Evolutionary conservation across 2,113 vertebrate species (phyloP).

Genomic region (Larimichthys polyactis): DNA sequence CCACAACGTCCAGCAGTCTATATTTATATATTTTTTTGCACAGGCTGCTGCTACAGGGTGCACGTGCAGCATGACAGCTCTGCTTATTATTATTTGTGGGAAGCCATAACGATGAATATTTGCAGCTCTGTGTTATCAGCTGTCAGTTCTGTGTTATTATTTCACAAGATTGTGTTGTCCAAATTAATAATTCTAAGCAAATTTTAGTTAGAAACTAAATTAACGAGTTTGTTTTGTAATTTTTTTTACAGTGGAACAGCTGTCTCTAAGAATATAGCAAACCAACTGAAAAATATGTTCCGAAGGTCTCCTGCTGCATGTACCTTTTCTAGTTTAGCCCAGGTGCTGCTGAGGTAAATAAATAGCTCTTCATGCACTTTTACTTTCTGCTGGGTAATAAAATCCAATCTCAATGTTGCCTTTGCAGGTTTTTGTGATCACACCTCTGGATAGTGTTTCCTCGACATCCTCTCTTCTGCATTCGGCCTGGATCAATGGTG

Average conservation of each 20-base stretch:
- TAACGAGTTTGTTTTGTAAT: no score
- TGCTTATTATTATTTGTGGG: no score
- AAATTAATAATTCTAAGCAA: background rate
- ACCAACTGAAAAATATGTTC: background rate
- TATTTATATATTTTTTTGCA: no score
- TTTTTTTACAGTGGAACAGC: no score
- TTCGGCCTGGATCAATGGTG: conserved; percentile 86
- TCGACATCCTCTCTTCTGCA: conserved; percentile 39
- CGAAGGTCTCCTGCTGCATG: no score
- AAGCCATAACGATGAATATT: no score
- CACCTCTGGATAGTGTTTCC: conserved; percentile 44
- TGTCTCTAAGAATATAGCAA: no score
- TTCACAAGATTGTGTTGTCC: background rate
- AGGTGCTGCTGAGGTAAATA: background rate
- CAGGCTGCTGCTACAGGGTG: no score
- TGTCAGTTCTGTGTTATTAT: background rate
- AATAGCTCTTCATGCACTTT: background rate
- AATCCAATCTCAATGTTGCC: conserved; percentile 17
- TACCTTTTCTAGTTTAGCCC: background rate
- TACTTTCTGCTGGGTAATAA: conserved; percentile 9
- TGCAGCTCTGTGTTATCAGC: no score
- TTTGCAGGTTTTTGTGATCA: conserved; percentile 62
- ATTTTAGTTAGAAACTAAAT: no score
- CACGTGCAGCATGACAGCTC: no score
- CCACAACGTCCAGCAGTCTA: no score